Evolutionary conservation across 2,888 invertebrate genomes (phyloP).

Genomic region (Hydropsyche betteni): DNA sequence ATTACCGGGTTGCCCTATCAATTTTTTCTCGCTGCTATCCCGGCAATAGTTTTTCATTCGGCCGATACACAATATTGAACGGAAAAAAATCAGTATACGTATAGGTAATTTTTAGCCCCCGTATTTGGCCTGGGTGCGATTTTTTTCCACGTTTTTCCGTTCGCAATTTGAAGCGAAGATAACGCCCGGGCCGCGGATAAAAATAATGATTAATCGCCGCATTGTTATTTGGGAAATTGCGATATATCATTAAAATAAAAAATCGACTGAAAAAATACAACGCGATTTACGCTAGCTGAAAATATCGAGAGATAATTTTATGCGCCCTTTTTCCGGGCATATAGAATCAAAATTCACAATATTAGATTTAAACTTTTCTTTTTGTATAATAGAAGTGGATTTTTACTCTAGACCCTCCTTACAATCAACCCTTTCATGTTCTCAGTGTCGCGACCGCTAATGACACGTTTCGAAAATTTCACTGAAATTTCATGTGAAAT

Average conservation of each 20-base stretch:
- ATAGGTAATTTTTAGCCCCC: slow-evolving; percentile 18
- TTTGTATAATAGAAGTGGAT: too few relatives aligned
- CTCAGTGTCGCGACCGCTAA: background rate
- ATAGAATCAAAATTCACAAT: too few relatives aligned
- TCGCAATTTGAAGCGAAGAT: slow-evolving; percentile 43
- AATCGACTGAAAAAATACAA: slow-evolving; percentile 16
- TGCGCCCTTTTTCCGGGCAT: background rate
- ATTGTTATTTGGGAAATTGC: slow-evolving; percentile 42
- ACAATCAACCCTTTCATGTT: background rate
- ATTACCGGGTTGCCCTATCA: slow-evolving; percentile 41
- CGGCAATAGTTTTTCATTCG: slow-evolving; percentile 47
- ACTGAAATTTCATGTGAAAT: slow-evolving; percentile 15
- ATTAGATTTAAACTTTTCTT: too few relatives aligned
- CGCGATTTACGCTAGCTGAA: background rate
- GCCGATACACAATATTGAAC: slow-evolving; percentile 42
- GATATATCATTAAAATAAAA: slow-evolving; percentile 36
- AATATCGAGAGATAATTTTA: slow-evolving; percentile 15
- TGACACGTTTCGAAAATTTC: slow-evolving; percentile 15
- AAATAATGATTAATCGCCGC: slow-evolving; percentile 46
- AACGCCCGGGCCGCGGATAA: slow-evolving; percentile 43
- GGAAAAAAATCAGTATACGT: slow-evolving; percentile 23
- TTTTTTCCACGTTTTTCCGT: slow-evolving; percentile 35
- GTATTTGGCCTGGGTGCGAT: slow-evolving; percentile 18
- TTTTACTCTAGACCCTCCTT: background rate
- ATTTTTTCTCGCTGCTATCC: slow-evolving; percentile 41